Evolutionary conservation across 2,888 invertebrate species (phyloP), one percentile per base, ranked within the genome.

Genomic region (Anaspis maculata): DNA sequence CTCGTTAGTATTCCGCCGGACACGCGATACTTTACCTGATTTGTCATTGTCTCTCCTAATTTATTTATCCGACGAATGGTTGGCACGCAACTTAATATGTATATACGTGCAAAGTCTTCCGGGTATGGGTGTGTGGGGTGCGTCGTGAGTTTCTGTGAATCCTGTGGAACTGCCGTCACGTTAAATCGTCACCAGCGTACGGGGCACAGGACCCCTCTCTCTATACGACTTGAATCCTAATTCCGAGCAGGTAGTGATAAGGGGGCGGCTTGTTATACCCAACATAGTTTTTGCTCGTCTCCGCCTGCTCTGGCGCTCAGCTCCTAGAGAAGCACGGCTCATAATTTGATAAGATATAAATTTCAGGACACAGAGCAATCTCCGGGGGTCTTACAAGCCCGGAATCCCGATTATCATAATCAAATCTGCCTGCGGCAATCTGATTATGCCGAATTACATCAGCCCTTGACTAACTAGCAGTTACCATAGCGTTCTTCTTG

Each of bases 371-470:
- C 26, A 19, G 29, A 32, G 27, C 25, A 36, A 40, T 41, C 39
- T 25, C 22, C 37, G 15, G 36, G 22, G 37, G 33, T 34, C 32
- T 32, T 15, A 37, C 16, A 13, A 21, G 25, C 34, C 35, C 49
- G 40, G 53, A 55, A 52, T 52, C 46, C 49, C 41, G 54, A 61
- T 62, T 61, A 60, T 57, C 60, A 62, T 62, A 62, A 62, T 62
- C 60, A 57, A 60, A 62, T 62, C 57, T 52, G 47, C 51, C 48
- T 48, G 50, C 45, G 48, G 54, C 57, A 59, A 62, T 62, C 54
- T 48, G 59, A 61, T 62, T 62, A 61, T 50, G 42, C 47, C 50
- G 54, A 60, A 62, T 60, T 61, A 57, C 57, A 57, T 57, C 56
- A 58, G 46, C 57, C 51, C 58, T 56, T 48, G 57, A 59, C 59